Evolutionary conservation across 2,888 invertebrate species (phyloP), one percentile per base, ranked within the genome.

Genomic region (Mechanitis mazaeus): DNA sequence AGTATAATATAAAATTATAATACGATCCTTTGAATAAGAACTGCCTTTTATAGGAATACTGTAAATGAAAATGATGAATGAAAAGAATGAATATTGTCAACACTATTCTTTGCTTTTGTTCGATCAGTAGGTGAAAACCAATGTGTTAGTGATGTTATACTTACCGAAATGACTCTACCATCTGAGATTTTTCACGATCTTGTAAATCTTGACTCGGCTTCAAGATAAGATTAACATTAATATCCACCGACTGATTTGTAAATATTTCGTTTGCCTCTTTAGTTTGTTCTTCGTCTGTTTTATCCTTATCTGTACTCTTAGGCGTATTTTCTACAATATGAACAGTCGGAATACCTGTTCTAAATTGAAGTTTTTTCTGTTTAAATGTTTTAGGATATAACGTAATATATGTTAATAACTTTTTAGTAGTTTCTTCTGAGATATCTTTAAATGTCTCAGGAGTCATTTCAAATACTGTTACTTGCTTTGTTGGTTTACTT

Each of bases 321-420:
- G 50, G 3, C 31, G n/a, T 31, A 1, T 31, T 31, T 31, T 50
- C 50, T 7, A 50, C 9, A 31, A 7, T n/a, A 55, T 45, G 1
- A 11, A 38, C 33, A n/a, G 4, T 45, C 1, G 9, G 11, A 53
- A 50, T n/a, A 47, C 54, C 9, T 31, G 42, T 31, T 55, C 55
- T 45, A n/a, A n/a, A 38, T 47, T 38, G 54, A 35, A 56, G 60
- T 42, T 58, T 28, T 0, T 45, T 46, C n/a, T 56, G 12, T 31
- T 61, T 56, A 7, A 62, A 33, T 9, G 35, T 56, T 45, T 57
- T 54, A 42, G 67, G 65, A 55, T 67, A 64, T 9, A 65, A 56
- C 0, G 65, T 65, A 33, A 64, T 55, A 47, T 65, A 42, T 3
- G 63, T 63, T 28, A 47, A 33, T 54, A 55, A 64, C 12, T 6